Percentiles rank a stretch among this genome's conserved stretches.
Conservation (phyloP, 1,140 invertebrate species). For the Bombus turneri region DNA sequence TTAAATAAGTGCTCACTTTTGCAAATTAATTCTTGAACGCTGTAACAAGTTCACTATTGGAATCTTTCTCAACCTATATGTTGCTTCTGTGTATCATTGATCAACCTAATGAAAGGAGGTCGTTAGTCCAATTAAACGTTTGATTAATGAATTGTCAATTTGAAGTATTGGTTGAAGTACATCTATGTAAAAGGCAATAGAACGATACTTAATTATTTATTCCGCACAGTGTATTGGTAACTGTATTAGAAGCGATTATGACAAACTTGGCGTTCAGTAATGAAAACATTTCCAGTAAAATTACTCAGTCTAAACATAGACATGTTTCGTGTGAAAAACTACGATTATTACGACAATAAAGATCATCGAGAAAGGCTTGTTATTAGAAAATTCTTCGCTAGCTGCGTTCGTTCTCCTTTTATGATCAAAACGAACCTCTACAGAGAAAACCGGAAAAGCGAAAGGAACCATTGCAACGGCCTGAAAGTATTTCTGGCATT, state of each 20-base stretch:
- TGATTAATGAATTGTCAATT: not conserved
- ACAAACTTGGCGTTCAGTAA: not conserved
- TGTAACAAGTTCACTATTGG: not conserved
- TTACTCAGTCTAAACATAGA: too few species aligned
- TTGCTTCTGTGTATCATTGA: not conserved
- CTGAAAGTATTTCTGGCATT: constrained; percentile 54
- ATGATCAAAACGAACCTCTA: constrained; percentile 22
- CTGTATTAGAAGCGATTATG: too few species aligned
- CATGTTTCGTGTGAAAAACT: not conserved
- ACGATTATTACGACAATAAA: constrained; percentile 2
- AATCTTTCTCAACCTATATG: not conserved
- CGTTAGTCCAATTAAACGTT: not conserved
- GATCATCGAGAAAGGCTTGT: not conserved
- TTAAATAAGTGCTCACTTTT: not conserved
- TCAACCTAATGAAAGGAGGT: too few species aligned
- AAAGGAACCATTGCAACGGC: constrained; percentile 51
- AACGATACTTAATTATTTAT: not conserved
- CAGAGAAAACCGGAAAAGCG: constrained; percentile 61
- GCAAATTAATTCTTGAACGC: constrained; percentile 11
- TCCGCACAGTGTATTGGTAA: too few species aligned
- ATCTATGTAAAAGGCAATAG: not conserved
- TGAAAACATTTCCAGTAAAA: not conserved
- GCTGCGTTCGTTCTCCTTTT: constrained; percentile 29
- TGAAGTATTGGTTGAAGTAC: not conserved
- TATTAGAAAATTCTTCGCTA: constrained; percentile 38